phyloP scores from a whole-genome alignment of 1,140 invertebrate genomes.

The Drosophila lowei region DNA sequence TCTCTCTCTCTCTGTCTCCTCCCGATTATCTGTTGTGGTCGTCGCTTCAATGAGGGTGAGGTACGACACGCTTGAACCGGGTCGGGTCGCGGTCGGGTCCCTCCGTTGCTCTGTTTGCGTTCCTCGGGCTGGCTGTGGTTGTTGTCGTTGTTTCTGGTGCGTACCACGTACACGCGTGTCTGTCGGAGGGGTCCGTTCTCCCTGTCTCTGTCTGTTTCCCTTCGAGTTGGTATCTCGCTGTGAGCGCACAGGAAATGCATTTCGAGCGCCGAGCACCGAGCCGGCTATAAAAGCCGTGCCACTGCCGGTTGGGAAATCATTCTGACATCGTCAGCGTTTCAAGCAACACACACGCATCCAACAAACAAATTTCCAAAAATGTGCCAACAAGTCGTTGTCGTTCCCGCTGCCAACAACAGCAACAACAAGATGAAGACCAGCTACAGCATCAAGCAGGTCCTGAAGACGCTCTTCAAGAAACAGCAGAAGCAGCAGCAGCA shows the following conservation, averaged over 20 bases:
- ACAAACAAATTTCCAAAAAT: constrained; percentile 58
- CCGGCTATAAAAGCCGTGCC: constrained; percentile 74
- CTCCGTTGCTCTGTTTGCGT: constrained; percentile 20
- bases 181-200: constrained; percentile 56
- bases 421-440: constrained; percentile 77
- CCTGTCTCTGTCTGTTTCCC: constrained; percentile 27
- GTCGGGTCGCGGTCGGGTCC: too few relatives aligned
- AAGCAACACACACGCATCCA: constrained; percentile 61
- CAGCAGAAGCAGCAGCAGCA: constrained; percentile 65
- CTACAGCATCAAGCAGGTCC: constrained; percentile 85
- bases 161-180: constrained; percentile 67
- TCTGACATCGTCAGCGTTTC: constrained; percentile 78
- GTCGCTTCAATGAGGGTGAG: constrained; percentile 56
- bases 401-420: constrained; percentile 44
- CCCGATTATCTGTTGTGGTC: constrained; percentile 33
- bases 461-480: constrained; percentile 83
- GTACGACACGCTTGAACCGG: constrained; percentile 14
- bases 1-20: constrained; percentile 6
- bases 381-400: constrained; percentile 74
- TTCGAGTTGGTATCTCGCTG: constrained; percentile 30
- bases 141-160: constrained; percentile 28
- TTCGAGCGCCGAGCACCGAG: constrained; percentile 36
- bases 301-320: constrained; percentile 72
- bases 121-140: constrained; percentile 10
- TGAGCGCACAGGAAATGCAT: constrained; percentile 74